Conservation (phyloP, 2,113 vertebrate species). For the Bettongia penicillata region DNA sequence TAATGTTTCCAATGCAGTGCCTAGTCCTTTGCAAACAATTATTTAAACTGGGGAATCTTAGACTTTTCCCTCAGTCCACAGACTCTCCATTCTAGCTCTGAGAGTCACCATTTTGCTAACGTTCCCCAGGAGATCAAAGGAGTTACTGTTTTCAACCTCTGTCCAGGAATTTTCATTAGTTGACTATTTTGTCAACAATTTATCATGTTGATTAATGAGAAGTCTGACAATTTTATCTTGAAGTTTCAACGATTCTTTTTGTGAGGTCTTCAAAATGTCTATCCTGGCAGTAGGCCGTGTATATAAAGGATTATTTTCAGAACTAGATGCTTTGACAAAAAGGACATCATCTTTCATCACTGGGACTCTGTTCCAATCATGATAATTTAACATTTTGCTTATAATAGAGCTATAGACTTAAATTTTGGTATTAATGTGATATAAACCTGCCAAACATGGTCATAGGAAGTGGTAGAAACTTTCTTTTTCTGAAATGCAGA, state of each 20-base stretch:
- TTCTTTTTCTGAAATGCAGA: conserved; percentile 5
- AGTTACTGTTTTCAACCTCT: conserved; percentile 3
- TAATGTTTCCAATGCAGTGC: conserved; percentile 57
- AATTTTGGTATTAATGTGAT: neutral
- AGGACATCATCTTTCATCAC: neutral
- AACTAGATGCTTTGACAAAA: neutral
- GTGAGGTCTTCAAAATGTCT: conserved; percentile 30
- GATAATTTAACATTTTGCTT: conserved; percentile 36
- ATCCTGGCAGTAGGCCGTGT: neutral
- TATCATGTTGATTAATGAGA: conserved; percentile 45
- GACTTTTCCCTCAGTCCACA: conserved; percentile 15
- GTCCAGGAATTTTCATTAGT: conserved; percentile 25
- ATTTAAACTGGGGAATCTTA: conserved; percentile 26
- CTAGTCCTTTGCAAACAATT: conserved; percentile 25
- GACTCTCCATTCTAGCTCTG: neutral
- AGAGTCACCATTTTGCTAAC: neutral
- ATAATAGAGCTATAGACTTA: conserved; percentile 9
- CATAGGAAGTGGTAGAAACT: neutral
- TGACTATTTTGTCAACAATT: conserved; percentile 56
- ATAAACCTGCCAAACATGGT: neutral
- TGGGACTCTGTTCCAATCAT: neutral
- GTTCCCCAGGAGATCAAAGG: conserved; percentile 49
- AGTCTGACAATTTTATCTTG: conserved; percentile 19
- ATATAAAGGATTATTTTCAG: neutral
- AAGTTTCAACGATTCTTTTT: conserved; percentile 2